These are phyloP conservation scores for Eretmocerus hayati DNA, from an alignment of 2,888 invertebrate species.

Conservation along the genomic window DNA sequence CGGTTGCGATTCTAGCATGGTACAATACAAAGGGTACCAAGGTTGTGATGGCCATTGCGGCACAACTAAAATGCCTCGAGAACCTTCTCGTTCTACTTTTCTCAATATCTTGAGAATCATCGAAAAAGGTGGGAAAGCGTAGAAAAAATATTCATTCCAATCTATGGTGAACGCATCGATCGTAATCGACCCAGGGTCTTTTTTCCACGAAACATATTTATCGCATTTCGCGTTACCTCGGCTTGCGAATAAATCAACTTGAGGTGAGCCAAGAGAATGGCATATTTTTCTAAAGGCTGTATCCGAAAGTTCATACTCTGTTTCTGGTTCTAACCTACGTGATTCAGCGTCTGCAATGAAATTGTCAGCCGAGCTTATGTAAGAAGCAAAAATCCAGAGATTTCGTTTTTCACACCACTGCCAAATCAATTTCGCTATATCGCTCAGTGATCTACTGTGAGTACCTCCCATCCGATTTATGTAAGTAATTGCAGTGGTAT, in stretches of 20 bases:
- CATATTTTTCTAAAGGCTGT: constrained; percentile 7
- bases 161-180: constrained; percentile 20
- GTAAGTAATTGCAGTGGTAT: constrained; percentile 25
- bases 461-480: constrained; percentile 25
- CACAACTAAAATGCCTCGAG: not conserved
- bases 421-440: constrained; percentile 22
- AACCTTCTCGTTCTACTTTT: constrained; percentile 9
- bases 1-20: not conserved
- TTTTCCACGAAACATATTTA: constrained; percentile 9
- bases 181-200: constrained; percentile 7
- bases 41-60: constrained; percentile 13
- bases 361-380: constrained; percentile 22
- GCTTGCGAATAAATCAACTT: constrained; percentile 19
- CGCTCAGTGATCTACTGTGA: constrained; percentile 16
- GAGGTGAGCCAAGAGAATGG: constrained; percentile 4
- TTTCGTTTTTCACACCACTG: constrained; percentile 15
- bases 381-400: constrained; percentile 24
- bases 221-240: constrained; percentile 16
- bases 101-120: constrained; percentile 7
- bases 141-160: constrained; percentile 10
- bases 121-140: constrained; percentile 13
- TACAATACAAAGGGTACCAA: constrained; percentile 15
- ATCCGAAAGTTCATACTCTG: constrained; percentile 18
- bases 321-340: constrained; percentile 21
- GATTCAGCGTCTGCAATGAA: constrained; percentile 27